Evolutionary conservation across 2,888 invertebrate genomes (phyloP).

Genomic region (Catocala fraxini): DNA sequence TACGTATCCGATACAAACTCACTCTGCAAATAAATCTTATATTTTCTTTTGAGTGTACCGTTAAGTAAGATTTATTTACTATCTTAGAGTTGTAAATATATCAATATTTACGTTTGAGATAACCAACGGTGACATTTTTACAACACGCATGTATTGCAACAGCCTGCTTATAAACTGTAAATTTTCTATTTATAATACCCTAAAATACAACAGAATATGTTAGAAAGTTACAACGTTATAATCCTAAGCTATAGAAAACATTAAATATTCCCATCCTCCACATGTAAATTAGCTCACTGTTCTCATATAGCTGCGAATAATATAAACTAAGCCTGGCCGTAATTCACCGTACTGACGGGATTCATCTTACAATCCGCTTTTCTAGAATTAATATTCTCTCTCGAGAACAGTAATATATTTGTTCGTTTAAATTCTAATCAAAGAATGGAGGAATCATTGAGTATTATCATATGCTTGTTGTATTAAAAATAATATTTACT

Average conservation of each 20-base stretch:
- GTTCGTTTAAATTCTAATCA: constrained; percentile 16
- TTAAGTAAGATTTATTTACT: constrained; percentile 2
- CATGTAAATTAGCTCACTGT: constrained; percentile 35
- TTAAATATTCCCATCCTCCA: constrained; percentile 28
- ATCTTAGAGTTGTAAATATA: neutral
- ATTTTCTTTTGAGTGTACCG: neutral
- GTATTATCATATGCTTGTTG: neutral
- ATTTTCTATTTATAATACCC: neutral
- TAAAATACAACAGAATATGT: neutral
- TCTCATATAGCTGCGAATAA: constrained; percentile 13
- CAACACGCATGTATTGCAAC: neutral
- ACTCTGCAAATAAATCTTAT: constrained; percentile 5
- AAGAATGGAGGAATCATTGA: constrained; percentile 2
- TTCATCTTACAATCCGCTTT: constrained; percentile 42
- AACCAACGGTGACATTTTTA: neutral
- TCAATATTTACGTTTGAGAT: neutral
- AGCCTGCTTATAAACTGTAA: no score
- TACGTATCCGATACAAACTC: neutral
- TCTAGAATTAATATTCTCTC: constrained; percentile 43
- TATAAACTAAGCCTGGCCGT: constrained; percentile 35
- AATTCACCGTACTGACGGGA: constrained; percentile 27
- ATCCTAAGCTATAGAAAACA: constrained; percentile 21
- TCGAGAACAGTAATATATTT: constrained; percentile 16
- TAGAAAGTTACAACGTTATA: constrained; percentile 6
- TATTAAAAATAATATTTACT: neutral